phyloP scores from a whole-genome alignment of 2,113 vertebrate genomes.

The Raja brachyura region DNA sequence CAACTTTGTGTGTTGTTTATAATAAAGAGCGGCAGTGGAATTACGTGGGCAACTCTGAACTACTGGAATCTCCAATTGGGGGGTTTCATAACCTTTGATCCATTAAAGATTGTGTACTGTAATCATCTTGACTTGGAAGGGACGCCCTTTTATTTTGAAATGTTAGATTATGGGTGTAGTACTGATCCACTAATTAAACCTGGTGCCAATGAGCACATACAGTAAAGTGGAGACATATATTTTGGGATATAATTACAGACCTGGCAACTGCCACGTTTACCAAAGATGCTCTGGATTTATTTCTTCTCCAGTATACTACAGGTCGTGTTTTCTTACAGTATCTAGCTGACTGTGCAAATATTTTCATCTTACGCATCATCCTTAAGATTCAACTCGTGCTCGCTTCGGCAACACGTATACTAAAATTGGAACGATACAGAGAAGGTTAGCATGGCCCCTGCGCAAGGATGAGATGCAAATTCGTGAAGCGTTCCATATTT shows the following conservation, averaged over 20 bases:
- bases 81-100: background rate
- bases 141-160: background rate
- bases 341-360: background rate
- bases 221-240: slow-evolving; percentile 2
- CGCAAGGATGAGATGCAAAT: slow-evolving; percentile 29
- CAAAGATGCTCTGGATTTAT: background rate
- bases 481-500: slow-evolving; percentile 36
- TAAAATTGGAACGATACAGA: slow-evolving; percentile 33
- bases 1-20: background rate
- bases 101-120: background rate
- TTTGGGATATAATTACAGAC: slow-evolving; percentile 29
- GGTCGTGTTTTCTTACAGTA: background rate
- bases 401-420: slow-evolving; percentile 28
- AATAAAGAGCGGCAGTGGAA: background rate
- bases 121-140: background rate
- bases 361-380: background rate
- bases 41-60: background rate
- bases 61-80: background rate
- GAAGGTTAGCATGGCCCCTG: slow-evolving; percentile 32
- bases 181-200: slow-evolving; percentile 6
- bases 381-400: background rate
- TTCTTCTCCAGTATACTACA: background rate
- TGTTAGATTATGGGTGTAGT: background rate
- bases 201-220: slow-evolving; percentile 9
- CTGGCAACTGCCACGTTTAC: background rate